A percentile compares a stretch with the other conserved stretches of the same genome.
Conservation (phyloP, 2,797 vertebrate species). For the Liparis tanakae region DNA sequence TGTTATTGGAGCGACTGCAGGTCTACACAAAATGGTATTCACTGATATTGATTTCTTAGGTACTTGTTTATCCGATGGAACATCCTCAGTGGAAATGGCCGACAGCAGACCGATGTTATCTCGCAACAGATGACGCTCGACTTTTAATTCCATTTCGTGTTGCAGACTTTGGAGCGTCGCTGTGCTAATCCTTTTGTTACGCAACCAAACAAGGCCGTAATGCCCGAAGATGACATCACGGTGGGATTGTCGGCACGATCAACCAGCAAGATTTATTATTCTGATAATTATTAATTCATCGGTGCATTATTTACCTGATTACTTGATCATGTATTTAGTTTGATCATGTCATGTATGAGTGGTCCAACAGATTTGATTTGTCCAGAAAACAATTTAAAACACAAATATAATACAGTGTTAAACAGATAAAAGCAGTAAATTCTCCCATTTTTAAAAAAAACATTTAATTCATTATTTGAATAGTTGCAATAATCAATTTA, state of each 20-base stretch:
- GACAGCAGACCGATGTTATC: constrained; percentile 39
- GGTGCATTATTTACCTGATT: not conserved
- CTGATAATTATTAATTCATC: not conserved
- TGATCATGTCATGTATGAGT: not conserved
- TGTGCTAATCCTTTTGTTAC: constrained; percentile 57
- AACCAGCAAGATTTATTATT: constrained; percentile 17
- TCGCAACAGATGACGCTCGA: constrained; percentile 24
- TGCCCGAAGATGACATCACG: constrained; percentile 43
- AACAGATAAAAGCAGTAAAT: not conserved
- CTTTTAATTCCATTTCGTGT: constrained; percentile 55
- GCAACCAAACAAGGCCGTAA: constrained; percentile 42
- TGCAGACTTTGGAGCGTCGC: constrained; percentile 38
- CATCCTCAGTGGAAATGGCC: constrained; percentile 57
- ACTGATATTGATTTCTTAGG: constrained; percentile 60
- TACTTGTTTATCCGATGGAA: constrained; percentile 51
- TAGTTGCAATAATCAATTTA: not conserved
- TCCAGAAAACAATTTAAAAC: not conserved
- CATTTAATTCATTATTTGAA: not conserved
- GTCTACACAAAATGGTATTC: constrained; percentile 41
- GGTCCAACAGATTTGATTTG: constrained; percentile 1
- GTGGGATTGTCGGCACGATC: constrained; percentile 19
- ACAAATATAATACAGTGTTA: not conserved
- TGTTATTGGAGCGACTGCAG: constrained; percentile 35
- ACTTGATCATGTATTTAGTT: not conserved
- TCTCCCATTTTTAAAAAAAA: not conserved